phyloP scores from a whole-genome alignment of 2,888 invertebrate species.

The Acanthococcus lagerstroemiae region DNA sequence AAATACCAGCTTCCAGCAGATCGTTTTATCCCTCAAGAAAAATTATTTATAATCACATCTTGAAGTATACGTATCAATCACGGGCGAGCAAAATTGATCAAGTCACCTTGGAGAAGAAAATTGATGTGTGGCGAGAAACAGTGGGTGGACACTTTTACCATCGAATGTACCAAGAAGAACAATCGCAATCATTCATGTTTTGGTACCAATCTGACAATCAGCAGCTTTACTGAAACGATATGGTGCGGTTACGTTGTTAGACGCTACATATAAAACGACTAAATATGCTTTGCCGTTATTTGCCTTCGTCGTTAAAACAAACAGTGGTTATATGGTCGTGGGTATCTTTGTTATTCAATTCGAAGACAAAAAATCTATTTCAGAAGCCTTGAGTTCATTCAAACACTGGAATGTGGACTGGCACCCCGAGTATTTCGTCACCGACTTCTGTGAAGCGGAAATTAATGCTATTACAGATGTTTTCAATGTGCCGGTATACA shows the following conservation, averaged over 20 bases:
- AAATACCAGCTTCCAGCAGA: not conserved
- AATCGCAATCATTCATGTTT: not conserved
- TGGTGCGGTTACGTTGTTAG: not conserved
- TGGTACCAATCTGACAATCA: not conserved
- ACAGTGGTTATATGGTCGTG: not conserved
- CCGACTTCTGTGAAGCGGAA: not conserved
- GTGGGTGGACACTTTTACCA: not conserved
- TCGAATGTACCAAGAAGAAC: not conserved
- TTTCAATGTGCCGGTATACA: not conserved
- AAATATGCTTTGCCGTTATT: conserved; percentile 6
- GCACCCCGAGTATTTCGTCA: not conserved
- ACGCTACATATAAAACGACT: not conserved
- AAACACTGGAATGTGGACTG: not conserved
- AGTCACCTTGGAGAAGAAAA: not conserved
- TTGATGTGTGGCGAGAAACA: not conserved
- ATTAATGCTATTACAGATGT: not conserved
- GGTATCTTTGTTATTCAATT: not conserved
- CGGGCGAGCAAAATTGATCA: not conserved
- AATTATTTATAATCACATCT: not conserved
- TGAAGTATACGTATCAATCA: not conserved
- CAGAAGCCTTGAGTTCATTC: not conserved
- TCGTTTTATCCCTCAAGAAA: not conserved
- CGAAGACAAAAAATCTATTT: not conserved
- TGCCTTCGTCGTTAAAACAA: not conserved
- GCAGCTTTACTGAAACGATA: not conserved